phyloP scores from a whole-genome alignment of 2,113 vertebrate species.

The Gavialis gangeticus region DNA sequence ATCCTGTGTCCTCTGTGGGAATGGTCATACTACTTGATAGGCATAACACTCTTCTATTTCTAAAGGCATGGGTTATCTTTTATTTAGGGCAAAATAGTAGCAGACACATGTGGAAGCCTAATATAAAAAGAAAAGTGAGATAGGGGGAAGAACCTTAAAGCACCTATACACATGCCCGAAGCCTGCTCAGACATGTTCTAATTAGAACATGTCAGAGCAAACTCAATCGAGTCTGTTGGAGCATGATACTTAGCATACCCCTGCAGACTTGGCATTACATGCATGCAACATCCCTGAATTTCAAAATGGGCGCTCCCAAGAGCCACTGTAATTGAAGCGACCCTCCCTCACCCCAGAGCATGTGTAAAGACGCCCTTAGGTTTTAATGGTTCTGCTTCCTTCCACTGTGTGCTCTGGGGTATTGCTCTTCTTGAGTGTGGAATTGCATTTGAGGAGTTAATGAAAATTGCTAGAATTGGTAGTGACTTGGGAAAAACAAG shows the following conservation, averaged over 20 bases:
- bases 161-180: no score
- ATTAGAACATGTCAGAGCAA: no score
- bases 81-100: neutral
- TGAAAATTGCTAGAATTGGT: neutral
- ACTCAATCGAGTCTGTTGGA: no score
- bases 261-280: no score
- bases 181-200: no score
- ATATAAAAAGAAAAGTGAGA: neutral
- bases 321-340: no score
- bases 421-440: neutral
- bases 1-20: neutral
- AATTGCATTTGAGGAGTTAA: neutral
- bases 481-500: neutral
- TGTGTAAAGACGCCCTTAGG: neutral
- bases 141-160: neutral
- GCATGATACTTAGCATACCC: no score
- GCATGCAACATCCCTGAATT: no score
- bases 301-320: no score
- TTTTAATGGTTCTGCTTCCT: neutral
- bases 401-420: neutral
- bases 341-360: no score
- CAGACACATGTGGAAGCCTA: neutral
- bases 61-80: neutral
- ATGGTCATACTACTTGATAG: neutral
- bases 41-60: neutral